Evolutionary conservation across 2,888 invertebrate genomes (phyloP), one percentile per base, ranked within the genome.

Genomic region (Isotomurus palustris): DNA sequence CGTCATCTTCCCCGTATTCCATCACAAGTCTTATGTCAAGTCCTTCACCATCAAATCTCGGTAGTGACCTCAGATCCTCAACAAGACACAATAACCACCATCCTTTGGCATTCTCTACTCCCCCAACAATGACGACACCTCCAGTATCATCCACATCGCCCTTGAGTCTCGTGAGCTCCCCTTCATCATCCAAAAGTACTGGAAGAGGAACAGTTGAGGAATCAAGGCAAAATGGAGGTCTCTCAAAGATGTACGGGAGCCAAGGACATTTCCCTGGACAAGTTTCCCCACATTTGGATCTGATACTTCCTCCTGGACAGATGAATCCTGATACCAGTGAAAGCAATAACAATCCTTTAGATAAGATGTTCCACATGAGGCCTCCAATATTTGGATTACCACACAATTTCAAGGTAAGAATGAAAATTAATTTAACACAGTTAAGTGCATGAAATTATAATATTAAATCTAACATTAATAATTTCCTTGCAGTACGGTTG

Each of bases 381-480:
- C 65, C 66, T 61, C 62, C 71, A 53, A 40, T 64, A 57, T 59
- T 69, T 58, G 61, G 72, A 73, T 40, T 75, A 70, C 68, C 74
- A 70, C 77, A 36, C 2, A 21, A 76, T 17, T 73, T 78, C 21
- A 80, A 80, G 76, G 80, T 80, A 71, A 59, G 58, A 17, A 17
- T 8, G 8, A 12, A 8, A 19, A 8, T 12, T 40, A 12, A 8
- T 17, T 40, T 8, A 21, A 28, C 28, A 28, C n/a, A 29, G 14
- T 35, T 19, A 3, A 40, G 10, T 48, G 2, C 24, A 17, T 40
- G 4, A 40, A 12, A n/a, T 48, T 48, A 36, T 40, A 53, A 35
- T 28, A 38, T 35, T 21, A 27, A 48, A 50, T 52, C 56, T 35
- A 4, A 53, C 21, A 51, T 48, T 51, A 38, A 17, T 29, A 35